These are phyloP conservation scores for Lagorchestes hirsutus DNA, from an alignment of 2,797 vertebrate genomes.

Conservation along the genomic window DNA sequence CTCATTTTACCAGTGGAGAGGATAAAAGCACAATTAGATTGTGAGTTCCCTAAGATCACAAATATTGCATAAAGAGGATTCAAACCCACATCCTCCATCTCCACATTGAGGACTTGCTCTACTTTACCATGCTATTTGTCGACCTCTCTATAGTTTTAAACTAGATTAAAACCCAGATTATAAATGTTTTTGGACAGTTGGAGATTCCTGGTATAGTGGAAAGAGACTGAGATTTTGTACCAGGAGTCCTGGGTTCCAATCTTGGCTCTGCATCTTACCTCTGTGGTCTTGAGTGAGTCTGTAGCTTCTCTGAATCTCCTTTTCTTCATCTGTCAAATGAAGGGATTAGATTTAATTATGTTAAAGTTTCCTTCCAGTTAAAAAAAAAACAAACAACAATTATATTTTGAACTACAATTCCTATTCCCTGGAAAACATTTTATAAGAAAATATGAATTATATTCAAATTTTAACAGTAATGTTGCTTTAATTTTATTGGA, in stretches of 20 bases:
- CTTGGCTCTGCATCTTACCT: neutral
- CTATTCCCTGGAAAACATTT: conserved; percentile 33
- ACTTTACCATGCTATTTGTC: conserved; percentile 31
- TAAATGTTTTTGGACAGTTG: conserved; percentile 17
- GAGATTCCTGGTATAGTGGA: neutral
- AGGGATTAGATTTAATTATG: neutral
- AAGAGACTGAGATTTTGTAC: neutral
- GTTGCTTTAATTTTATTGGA: conserved; percentile 23
- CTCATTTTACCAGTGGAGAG: neutral
- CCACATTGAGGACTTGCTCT: neutral
- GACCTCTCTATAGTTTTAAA: conserved; percentile 37
- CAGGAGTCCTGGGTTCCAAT: neutral
- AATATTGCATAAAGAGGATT: neutral
- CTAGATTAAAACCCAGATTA: neutral
- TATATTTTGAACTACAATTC: neutral
- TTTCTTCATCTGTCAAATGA: too few relatives aligned
- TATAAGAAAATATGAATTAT: conserved; percentile 38
- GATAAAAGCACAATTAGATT: neutral
- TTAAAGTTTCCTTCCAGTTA: neutral
- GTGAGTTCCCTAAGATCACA: neutral
- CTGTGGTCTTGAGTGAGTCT: neutral
- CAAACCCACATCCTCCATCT: neutral
- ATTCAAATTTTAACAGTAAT: conserved; percentile 15
- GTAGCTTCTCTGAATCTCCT: neutral
- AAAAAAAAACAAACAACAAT: neutral